Conservation (phyloP, 1,140 invertebrate species). For the Lethrus apterus region DNA sequence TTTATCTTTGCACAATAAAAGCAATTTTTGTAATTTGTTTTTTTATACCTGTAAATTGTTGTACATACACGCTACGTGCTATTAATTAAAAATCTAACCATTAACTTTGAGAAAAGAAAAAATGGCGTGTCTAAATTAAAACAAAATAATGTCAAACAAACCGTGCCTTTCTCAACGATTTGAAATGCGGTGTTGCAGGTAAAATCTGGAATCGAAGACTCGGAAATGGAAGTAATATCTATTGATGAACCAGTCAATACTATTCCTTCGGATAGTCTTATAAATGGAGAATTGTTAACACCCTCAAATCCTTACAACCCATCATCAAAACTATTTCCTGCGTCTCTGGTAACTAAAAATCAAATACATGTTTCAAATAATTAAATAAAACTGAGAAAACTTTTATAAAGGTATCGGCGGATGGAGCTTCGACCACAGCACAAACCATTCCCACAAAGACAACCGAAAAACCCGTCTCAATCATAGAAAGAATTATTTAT, state of each 20-base stretch:
- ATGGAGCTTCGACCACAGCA: conserved; percentile 12
- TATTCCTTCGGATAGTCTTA: conserved; percentile 33
- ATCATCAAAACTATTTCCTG: conserved; percentile 10
- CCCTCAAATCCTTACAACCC: conserved; percentile 10
- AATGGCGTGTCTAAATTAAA: not conserved
- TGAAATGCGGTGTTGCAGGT: conserved; percentile 13
- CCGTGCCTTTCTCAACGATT: not conserved
- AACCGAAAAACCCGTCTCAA: conserved; percentile 31
- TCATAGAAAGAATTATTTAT: conserved; percentile 39
- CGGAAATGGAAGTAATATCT: conserved; percentile 34
- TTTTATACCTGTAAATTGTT: conserved; percentile 13
- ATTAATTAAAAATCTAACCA: conserved; percentile 7
- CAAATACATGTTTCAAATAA: conserved; percentile 5
- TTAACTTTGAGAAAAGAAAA: conserved; percentile 4
- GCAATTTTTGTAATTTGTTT: conserved; percentile 13
- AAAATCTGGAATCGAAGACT: conserved; percentile 17
- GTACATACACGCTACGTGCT: conserved; percentile 8
- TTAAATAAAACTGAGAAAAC: conserved; percentile 4
- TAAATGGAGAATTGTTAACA: conserved; percentile 30
- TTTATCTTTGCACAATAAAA: conserved; percentile 21
- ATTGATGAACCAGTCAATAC: conserved; percentile 33
- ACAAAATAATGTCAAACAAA: too few relatives aligned
- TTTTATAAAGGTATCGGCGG: conserved; percentile 9
- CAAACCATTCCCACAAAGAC: conserved; percentile 17
- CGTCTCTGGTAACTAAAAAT: conserved; percentile 1